Base-by-base conservation (phyloP, 2,113 vertebrate species). In the Colinus virginianus region DNA sequence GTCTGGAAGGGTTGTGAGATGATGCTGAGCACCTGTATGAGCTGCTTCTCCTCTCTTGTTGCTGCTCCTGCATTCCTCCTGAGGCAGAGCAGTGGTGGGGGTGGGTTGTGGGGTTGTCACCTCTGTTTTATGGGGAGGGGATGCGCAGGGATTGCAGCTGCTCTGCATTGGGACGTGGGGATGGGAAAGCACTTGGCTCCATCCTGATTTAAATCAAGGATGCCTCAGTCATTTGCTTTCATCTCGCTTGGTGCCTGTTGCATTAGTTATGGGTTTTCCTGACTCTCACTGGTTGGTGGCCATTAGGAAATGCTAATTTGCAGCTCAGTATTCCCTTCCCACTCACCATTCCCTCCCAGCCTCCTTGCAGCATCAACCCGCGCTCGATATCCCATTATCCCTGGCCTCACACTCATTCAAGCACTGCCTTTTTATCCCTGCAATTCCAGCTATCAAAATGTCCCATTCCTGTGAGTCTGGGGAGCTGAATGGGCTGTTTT, bases 281-380 rank as follows among this genome's bases (percentile, higher is more conserved):
- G 26, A 4, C 7, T 56, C 70, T 64, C 6, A 2, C 87, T 76
- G 75, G n/a, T 82, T 2, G 1, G 53, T 87, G 87, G 63, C 82
- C 67, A 85, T 95, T 94, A 92, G 62, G 91, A 82, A 76, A 89
- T 85, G 91, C 81, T 91, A 82, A 95, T 95, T 95, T 66, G 81
- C 87, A 72, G 90, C 85, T 95, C 87, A 45, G 36, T 91, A 91
- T 91, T 89, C 87, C 70, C 81, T 53, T 59, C 81, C 89, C 3
- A 0, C 89, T 71, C 32, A 36, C 62, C 87, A 13, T 81, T 68
- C 84, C 75, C 75, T 72, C 70, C 91, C 86, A 5, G 1, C 66
- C 45, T 66, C 83, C 90, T 7, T 15, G 74, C 87, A 61, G 74
- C 87, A 75, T 90, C 87, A 81, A 78, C 58, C 84, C 10, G 0